Conservation (phyloP, 2,888 invertebrate genomes). For the Eretmocerus hayati region DNA sequence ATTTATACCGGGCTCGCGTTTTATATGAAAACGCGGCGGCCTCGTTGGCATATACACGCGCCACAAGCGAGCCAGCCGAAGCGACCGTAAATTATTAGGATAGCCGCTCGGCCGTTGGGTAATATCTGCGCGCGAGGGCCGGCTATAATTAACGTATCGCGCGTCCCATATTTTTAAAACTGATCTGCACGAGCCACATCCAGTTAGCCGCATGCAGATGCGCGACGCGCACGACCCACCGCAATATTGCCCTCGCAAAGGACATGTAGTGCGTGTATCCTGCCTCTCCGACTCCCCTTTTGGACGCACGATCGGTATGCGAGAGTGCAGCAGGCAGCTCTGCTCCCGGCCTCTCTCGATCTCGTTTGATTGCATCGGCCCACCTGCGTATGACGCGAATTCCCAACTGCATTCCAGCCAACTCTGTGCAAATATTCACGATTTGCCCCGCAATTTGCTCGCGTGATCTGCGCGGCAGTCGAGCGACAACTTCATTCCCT, state of each 20-base stretch:
- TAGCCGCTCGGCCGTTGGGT: constrained; percentile 9
- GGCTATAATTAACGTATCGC: constrained; percentile 21
- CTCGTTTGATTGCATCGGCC: too few species aligned
- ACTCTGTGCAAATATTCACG: too few species aligned
- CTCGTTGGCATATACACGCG: background rate
- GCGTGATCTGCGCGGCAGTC: too few species aligned
- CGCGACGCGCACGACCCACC: background rate
- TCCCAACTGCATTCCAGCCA: too few species aligned
- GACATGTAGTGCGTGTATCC: background rate
- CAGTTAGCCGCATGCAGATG: background rate
- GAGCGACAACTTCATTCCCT: too few species aligned
- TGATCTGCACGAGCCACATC: constrained; percentile 3
- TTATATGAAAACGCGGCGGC: constrained; percentile 6
- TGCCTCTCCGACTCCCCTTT: too few species aligned
- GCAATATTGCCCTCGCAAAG: background rate
- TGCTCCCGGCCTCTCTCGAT: too few species aligned
- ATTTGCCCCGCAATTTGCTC: too few species aligned
- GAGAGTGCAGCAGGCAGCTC: too few species aligned
- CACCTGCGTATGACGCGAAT: too few species aligned
- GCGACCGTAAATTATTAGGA: constrained; percentile 14
- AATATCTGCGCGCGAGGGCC: constrained; percentile 14
- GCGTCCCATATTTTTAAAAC: constrained; percentile 14
- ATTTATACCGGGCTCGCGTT: constrained; percentile 7
- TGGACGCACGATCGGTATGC: too few species aligned
- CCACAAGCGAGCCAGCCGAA: background rate